Evolutionary conservation across 1,140 invertebrate species (phyloP).

Genomic region (Lepidurus couesii): DNA sequence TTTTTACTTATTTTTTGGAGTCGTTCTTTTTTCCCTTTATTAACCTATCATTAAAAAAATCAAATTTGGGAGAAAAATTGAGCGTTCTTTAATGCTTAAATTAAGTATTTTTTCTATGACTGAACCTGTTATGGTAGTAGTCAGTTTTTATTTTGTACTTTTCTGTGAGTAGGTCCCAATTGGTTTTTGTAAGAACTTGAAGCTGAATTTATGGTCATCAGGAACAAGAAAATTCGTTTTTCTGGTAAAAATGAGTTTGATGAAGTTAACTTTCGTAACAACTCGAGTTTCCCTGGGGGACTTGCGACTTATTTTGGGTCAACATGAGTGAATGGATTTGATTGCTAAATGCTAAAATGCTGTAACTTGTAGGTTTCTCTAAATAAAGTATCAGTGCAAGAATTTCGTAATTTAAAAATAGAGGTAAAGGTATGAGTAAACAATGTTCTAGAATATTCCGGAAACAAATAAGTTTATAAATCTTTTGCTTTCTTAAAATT

Average conservation of each 20-base stretch:
- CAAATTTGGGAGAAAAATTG: not conserved
- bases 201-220: not conserved
- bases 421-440: too few species aligned
- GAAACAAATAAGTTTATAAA: too few species aligned
- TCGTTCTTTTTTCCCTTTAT: not conserved
- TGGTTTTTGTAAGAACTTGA: not conserved
- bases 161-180: not conserved
- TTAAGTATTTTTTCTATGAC: not conserved
- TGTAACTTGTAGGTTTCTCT: conserved; percentile 15
- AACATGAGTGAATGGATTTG: not conserved
- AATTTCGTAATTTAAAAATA: not conserved
- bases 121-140: not conserved
- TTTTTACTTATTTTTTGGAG: not conserved
- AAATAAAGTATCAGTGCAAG: conserved; percentile 22
- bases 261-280: not conserved
- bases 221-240: not conserved
- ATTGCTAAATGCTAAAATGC: not conserved
- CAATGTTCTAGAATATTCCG: too few species aligned
- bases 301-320: not conserved
- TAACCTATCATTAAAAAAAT: not conserved
- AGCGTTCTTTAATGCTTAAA: not conserved
- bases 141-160: conserved; percentile 1
- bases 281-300: not conserved
- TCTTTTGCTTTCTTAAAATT: too few species aligned
- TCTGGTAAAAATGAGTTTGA: not conserved